Evolutionary conservation across 2,888 invertebrate species (phyloP).

Genomic region (Ethmia dodecea): DNA sequence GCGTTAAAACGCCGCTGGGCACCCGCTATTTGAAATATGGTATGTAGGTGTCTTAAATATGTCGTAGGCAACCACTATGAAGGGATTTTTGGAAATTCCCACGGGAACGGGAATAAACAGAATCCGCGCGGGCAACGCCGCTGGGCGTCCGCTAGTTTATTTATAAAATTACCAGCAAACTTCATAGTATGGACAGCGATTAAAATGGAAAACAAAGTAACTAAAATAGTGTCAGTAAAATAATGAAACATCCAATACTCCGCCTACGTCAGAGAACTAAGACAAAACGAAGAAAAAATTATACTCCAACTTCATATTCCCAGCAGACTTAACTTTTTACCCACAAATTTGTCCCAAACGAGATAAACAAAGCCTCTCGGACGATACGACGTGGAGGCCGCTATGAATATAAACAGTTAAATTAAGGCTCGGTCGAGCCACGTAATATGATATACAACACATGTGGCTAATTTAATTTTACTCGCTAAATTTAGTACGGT

Average conservation of each 20-base stretch:
- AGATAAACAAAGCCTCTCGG: constrained; percentile 56
- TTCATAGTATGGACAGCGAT: background rate
- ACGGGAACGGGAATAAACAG: too few species aligned
- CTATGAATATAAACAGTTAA: constrained; percentile 73
- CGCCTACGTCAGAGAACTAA: background rate
- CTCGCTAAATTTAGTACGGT: constrained; percentile 40
- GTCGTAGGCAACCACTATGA: too few species aligned
- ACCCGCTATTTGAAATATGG: too few species aligned
- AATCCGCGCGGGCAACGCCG: too few species aligned
- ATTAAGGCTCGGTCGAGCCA: constrained; percentile 48
- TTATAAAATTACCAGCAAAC: too few species aligned
- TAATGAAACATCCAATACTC: too few species aligned
- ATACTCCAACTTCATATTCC: constrained; percentile 1
- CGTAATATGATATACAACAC: constrained; percentile 58
- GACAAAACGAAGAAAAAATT: background rate
- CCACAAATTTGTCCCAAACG: constrained; percentile 54
- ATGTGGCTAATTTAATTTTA: constrained; percentile 63
- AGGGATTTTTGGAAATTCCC: too few species aligned
- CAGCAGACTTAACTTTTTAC: constrained; percentile 42
- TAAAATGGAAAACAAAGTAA: too few species aligned
- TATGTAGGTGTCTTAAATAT: too few species aligned
- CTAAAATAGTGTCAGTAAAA: too few species aligned
- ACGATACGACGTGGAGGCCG: constrained; percentile 45
- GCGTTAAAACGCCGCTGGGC: too few species aligned
- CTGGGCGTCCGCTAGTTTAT: too few species aligned